Conservation (phyloP, 2,888 invertebrate genomes). For the Caenorhabditis sinica region DNA sequence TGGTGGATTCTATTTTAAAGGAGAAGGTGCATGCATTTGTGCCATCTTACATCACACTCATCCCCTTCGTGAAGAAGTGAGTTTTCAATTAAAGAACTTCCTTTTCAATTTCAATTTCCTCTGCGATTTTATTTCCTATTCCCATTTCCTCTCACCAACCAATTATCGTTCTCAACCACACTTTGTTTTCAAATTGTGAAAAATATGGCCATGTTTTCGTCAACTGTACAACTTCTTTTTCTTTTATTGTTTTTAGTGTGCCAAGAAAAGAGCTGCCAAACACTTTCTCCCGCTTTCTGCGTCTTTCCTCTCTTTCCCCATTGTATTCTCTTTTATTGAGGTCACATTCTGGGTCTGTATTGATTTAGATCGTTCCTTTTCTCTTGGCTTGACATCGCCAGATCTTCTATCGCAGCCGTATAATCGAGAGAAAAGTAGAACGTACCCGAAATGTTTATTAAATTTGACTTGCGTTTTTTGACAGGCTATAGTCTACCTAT, state of each 20-base stretch:
- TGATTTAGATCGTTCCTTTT: conserved; percentile 37
- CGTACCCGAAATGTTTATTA: conserved; percentile 1
- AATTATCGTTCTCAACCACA: too few relatives aligned
- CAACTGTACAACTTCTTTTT: not conserved
- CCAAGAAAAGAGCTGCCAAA: conserved; percentile 20
- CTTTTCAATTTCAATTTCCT: not conserved
- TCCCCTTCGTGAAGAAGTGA: conserved; percentile 77
- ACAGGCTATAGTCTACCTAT: conserved; percentile 23
- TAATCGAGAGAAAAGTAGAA: conserved; percentile 24
- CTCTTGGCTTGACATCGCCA: conserved; percentile 3
- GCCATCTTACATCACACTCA: conserved; percentile 77
- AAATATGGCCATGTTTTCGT: not conserved
- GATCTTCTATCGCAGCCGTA: not conserved
- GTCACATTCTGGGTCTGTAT: conserved; percentile 47
- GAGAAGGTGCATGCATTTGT: conserved; percentile 82
- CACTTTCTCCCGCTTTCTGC: conserved; percentile 13
- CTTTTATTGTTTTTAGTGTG: not conserved
- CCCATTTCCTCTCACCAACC: not conserved
- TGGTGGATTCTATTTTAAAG: conserved; percentile 82
- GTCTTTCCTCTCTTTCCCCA: conserved; percentile 14
- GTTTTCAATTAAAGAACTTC: conserved; percentile 6
- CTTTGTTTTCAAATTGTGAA: not conserved
- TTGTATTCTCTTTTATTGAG: conserved; percentile 23
- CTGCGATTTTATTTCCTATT: not conserved
- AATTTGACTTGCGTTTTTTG: conserved; percentile 12